phyloP scores from a whole-genome alignment of 2,888 invertebrate species.

The Teleiodes luculella region DNA sequence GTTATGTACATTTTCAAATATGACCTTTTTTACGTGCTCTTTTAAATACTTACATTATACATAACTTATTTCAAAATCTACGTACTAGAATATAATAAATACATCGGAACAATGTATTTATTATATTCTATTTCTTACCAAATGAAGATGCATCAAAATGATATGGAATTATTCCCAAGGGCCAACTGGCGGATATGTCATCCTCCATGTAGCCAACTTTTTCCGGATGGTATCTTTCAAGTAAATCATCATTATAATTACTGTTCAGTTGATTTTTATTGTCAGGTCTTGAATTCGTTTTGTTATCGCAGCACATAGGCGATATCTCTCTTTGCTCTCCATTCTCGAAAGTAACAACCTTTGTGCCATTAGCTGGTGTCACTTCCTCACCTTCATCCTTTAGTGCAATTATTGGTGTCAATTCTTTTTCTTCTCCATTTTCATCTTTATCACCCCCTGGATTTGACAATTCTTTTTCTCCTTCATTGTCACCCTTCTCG shows the following conservation, averaged over 20 bases:
- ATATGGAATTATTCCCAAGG: slow-evolving; percentile 37
- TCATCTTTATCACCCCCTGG: background rate
- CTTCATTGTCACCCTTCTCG: background rate
- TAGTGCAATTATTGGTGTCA: background rate
- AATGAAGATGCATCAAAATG: slow-evolving; percentile 21
- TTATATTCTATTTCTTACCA: too few relatives aligned
- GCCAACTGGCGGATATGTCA: slow-evolving; percentile 25
- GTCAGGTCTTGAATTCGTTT: background rate
- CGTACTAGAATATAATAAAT: too few relatives aligned
- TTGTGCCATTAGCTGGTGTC: background rate
- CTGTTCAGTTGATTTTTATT: background rate
- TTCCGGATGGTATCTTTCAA: background rate
- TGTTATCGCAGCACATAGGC: too few relatives aligned
- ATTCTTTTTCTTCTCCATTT: background rate
- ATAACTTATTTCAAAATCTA: too few relatives aligned
- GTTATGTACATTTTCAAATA: too few relatives aligned
- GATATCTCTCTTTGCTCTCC: too few relatives aligned
- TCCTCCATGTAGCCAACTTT: background rate
- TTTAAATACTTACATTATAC: too few relatives aligned
- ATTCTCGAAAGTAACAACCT: too few relatives aligned
- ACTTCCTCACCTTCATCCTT: background rate
- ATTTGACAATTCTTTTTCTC: background rate
- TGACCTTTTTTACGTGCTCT: too few relatives aligned
- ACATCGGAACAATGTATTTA: too few relatives aligned
- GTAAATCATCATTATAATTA: background rate